These are phyloP conservation scores for Hippolais icterina DNA, from an alignment of 2,113 vertebrate genomes.

Conservation along the genomic window DNA sequence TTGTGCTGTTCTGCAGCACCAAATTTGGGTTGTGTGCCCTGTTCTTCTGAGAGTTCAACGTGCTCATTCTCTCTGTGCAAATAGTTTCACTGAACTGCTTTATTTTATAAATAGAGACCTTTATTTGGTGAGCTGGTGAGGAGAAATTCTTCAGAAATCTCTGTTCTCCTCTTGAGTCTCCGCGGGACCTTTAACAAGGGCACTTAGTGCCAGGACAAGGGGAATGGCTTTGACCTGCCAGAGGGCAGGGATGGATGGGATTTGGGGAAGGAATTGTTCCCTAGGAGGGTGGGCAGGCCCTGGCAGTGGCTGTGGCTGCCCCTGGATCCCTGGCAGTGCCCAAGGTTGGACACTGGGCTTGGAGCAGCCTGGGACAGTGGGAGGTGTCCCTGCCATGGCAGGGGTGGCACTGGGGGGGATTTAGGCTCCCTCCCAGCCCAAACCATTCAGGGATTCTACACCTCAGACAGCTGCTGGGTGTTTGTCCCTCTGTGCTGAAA, in stretches of 20 bases:
- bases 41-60: neutral
- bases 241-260: neutral
- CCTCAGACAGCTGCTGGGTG: neutral
- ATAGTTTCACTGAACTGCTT: neutral
- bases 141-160: conserved; percentile 9
- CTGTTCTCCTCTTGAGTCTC: neutral
- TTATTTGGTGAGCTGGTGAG: neutral
- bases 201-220: neutral
- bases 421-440: neutral
- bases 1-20: neutral
- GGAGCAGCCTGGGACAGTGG: neutral
- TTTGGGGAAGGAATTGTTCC: neutral
- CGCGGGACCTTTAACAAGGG: neutral
- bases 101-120: neutral
- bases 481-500: neutral
- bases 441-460: neutral
- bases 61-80: neutral
- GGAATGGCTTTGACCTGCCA: neutral
- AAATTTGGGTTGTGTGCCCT: neutral
- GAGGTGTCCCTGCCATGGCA: neutral
- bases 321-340: neutral
- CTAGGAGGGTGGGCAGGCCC: neutral
- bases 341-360: neutral
- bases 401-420: fast-evolving
- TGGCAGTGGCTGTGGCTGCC: neutral